Base-by-base conservation (phyloP, 2,113 vertebrate species). In the Propithecus coquereli region DNA sequence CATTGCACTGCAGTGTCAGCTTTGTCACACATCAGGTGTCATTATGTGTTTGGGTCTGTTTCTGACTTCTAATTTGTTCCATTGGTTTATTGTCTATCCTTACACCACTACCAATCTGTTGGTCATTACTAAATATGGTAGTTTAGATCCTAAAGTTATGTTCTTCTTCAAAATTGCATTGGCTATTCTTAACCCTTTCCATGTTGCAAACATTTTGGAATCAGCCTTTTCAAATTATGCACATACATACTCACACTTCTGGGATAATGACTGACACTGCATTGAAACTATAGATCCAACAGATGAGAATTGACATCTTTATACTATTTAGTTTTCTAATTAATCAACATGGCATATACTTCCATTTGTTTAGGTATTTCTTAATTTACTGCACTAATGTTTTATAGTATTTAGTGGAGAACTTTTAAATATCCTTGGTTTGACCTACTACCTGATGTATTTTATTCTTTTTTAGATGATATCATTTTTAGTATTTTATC, bases 21-120 rank as follows among this genome's bases (percentile, higher is more conserved):
- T 87, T 94, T 92, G 94, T 90, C 87, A 96, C 77, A 92, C 71
- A 77, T 92, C 87, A 96, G 90, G 70, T 88, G 80, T 92, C 84
- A 92, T 20, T 68, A 6, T 84, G 82, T 95, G 37, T 83, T 83
- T 82, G 52, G 74, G 80, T 95, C 83, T 85, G n/a, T 83, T 89
- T 97, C 83, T 96, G 85, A 95, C 68, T 77, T 87, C 74, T 81
- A 63, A 90, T 96, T 59, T 88, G 18, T 92, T 74, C 54, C 57
- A 66, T 54, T 90, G 87, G 45, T 47, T 95, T 95, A 91, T 73
- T 87, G 80, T 95, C 87, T 91, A 18, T 81, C 47, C 52, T 87
- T 84, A 43, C 18, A 80, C 65, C 54, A 86, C 65, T 71, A 76
- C 57, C 20, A 88, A 43, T 7, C 59, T 77, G 76, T 66, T 80